Evolutionary conservation across 2,113 vertebrate genomes (phyloP).

Genomic region (Clarias batrachus): DNA sequence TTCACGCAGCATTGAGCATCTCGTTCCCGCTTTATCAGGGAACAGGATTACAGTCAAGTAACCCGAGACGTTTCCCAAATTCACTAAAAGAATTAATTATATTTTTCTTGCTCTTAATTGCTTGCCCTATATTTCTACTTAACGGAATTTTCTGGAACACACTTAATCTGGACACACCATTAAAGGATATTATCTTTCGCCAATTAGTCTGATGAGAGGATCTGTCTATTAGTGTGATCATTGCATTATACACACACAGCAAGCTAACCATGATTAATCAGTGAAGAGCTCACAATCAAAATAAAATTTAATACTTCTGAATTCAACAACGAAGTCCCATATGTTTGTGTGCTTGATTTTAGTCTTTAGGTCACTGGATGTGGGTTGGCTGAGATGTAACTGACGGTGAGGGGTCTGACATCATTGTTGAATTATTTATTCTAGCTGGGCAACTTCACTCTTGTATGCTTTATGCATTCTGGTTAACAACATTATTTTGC

Average conservation of each 20-base stretch:
- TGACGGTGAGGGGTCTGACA: neutral
- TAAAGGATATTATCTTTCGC: constrained; percentile 52
- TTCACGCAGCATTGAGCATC: too few relatives aligned
- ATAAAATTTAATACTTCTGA: neutral
- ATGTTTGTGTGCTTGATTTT: constrained; percentile 14
- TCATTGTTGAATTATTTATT: neutral
- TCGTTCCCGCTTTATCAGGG: too few relatives aligned
- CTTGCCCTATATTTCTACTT: constrained; percentile 36
- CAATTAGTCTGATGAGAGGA: constrained; percentile 57
- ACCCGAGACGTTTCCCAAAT: constrained; percentile 50
- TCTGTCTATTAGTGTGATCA: constrained; percentile 54
- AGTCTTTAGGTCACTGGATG: neutral
- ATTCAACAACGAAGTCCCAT: neutral
- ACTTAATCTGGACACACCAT: constrained; percentile 55
- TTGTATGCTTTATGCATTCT: neutral
- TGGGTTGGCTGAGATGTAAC: neutral
- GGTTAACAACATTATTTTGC: neutral
- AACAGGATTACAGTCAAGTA: too few relatives aligned
- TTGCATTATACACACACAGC: constrained; percentile 41
- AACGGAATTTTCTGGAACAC: constrained; percentile 41
- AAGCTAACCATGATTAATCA: constrained; percentile 43
- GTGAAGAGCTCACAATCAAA: constrained; percentile 27
- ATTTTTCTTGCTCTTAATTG: constrained; percentile 53
- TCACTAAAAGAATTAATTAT: constrained; percentile 53
- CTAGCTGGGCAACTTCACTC: neutral